Evolutionary conservation across 2,113 vertebrate species (phyloP).

Genomic region (Xyliphius kryptos): DNA sequence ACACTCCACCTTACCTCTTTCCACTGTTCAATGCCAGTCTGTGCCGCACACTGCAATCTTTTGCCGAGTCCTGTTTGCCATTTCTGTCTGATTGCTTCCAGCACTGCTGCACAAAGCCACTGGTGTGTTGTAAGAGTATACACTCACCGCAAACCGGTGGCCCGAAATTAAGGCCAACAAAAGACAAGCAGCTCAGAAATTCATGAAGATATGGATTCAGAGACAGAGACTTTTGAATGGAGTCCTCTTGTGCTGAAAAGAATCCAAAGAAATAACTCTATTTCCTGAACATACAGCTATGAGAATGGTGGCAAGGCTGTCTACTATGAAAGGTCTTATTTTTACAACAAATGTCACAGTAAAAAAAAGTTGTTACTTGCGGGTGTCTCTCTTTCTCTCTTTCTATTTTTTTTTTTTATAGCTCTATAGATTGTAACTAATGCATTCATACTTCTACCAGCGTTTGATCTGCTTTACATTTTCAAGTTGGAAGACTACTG

Average conservation of each 20-base stretch:
- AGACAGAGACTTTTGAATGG: too few species aligned
- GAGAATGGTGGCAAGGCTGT: constrained; percentile 38
- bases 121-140: constrained; percentile 12
- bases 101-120: constrained; percentile 5
- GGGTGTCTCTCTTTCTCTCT: too few species aligned
- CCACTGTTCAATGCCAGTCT: neutral
- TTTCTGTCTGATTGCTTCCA: constrained; percentile 38
- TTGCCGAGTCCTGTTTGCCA: constrained; percentile 34
- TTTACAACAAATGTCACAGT: too few species aligned
- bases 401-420: too few species aligned
- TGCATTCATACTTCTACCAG: too few species aligned
- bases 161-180: constrained; percentile 47
- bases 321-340: too few species aligned
- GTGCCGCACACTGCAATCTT: neutral
- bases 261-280: constrained; percentile 49
- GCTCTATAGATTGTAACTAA: too few species aligned
- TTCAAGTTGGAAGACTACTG: too few species aligned
- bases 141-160: constrained; percentile 28
- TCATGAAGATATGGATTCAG: constrained; percentile 45
- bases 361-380: too few species aligned
- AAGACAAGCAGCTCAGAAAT: constrained; percentile 57
- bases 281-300: constrained; percentile 39
- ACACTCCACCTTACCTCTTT: constrained; percentile 3
- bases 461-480: too few species aligned
- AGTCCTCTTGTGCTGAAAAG: constrained; percentile 47